Evolutionary conservation across 30 jellyfish, hydroid and myxozoan species (phyloP).

Genomic region (Nemopilema nomurai): DNA sequence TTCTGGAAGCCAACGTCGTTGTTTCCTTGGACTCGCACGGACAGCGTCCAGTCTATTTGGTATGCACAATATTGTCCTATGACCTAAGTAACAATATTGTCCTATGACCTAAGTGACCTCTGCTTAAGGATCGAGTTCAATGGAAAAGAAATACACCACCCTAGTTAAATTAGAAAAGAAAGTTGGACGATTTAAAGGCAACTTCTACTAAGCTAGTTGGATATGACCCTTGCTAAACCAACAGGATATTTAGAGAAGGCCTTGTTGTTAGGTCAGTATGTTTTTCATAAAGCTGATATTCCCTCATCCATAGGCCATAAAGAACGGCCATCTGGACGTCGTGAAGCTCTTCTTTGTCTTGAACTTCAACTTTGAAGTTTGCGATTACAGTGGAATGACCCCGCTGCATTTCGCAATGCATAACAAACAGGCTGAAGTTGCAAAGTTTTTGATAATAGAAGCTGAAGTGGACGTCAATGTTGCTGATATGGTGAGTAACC

Average conservation of each 20-base stretch:
- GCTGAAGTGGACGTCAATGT: background rate
- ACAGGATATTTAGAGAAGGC: background rate
- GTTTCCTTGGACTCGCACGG: slow-evolving; percentile 11
- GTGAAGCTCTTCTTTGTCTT: background rate
- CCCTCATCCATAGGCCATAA: background rate
- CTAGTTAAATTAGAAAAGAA: background rate
- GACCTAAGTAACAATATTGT: background rate
- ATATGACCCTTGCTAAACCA: background rate
- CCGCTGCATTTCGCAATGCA: slow-evolving; percentile 13
- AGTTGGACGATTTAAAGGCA: too few species aligned
- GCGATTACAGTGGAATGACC: slow-evolving; percentile 1
- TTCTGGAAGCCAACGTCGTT: slow-evolving; percentile 1
- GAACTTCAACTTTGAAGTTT: background rate
- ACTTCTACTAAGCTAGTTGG: too few species aligned
- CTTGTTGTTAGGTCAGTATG: background rate
- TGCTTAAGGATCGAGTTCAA: background rate
- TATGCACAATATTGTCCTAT: background rate
- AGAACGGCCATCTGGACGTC: slow-evolving; percentile 24
- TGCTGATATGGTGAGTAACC: slow-evolving; percentile 5
- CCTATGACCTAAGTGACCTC: background rate
- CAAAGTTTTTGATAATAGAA: background rate
- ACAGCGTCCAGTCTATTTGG: slow-evolving; percentile 22
- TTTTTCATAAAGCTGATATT: background rate
- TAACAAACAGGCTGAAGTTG: slow-evolving; percentile 5
- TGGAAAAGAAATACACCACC: background rate